Evolutionary conservation across 2,888 invertebrate genomes (phyloP).

Genomic region (Chymomyza procnemis): DNA sequence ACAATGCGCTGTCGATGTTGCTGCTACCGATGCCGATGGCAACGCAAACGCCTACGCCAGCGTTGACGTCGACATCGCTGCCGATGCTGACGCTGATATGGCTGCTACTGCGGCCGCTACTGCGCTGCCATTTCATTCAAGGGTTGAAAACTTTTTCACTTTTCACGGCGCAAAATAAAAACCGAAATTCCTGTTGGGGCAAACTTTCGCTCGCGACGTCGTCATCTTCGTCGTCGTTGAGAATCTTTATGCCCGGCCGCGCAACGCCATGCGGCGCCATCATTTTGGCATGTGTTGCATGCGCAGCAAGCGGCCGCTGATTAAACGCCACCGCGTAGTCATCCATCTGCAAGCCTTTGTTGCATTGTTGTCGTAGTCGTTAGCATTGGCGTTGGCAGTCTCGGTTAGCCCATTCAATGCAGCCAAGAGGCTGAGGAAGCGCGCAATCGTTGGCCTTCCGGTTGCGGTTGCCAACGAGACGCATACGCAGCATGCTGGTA

Average conservation of each 20-base stretch:
- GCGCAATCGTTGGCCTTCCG: constrained; percentile 5
- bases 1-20: constrained; percentile 18
- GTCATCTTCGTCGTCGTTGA: constrained; percentile 25
- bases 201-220: constrained; percentile 60
- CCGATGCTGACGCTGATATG: neutral
- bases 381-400: constrained; percentile 32
- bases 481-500: neutral
- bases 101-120: constrained; percentile 2
- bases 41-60: neutral
- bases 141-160: constrained; percentile 67
- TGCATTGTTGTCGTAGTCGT: constrained; percentile 41
- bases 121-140: constrained; percentile 34
- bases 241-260: neutral
- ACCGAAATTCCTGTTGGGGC: constrained; percentile 51
- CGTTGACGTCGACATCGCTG: constrained; percentile 15
- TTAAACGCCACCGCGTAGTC: constrained; percentile 36
- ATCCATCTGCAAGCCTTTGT: constrained; percentile 22
- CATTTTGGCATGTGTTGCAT: constrained; percentile 8
- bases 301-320: constrained; percentile 34
- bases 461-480: constrained; percentile 5
- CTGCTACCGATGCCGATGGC: constrained; percentile 3
- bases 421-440: neutral
- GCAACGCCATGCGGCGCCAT: neutral
- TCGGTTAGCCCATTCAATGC: neutral
- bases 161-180: constrained; percentile 54